These are phyloP conservation scores for Urosaurus nigricauda DNA, from an alignment of 2,797 vertebrate species.

Conservation along the genomic window DNA sequence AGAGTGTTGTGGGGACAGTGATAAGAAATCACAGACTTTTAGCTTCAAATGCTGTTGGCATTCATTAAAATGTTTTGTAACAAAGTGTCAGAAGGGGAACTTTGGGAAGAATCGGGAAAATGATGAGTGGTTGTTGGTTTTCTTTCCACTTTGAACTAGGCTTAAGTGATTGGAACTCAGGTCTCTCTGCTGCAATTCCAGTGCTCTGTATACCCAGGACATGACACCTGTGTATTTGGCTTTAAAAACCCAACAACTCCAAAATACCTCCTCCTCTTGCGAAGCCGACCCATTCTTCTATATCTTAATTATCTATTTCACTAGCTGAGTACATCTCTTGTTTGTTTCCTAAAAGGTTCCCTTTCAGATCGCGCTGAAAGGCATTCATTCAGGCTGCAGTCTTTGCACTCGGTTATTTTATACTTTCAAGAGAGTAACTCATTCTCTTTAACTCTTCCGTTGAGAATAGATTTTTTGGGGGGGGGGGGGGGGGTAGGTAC, in stretches of 20 bases:
- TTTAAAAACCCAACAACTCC: background rate
- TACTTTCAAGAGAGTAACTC: slow-evolving; percentile 40
- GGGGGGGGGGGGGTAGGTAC: background rate
- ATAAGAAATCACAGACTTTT: background rate
- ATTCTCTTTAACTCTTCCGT: slow-evolving; percentile 13
- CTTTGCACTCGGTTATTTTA: slow-evolving; percentile 15
- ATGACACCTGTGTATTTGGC: background rate
- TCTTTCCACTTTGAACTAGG: background rate
- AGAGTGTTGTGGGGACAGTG: background rate
- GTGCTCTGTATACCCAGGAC: background rate
- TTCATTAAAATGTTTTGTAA: background rate
- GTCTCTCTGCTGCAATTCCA: background rate
- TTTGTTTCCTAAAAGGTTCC: slow-evolving; percentile 15
- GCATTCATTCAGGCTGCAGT: slow-evolving; percentile 34
- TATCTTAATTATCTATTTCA: slow-evolving; percentile 27
- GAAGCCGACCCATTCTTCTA: background rate
- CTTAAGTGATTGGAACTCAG: background rate
- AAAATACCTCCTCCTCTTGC: background rate
- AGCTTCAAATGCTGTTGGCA: no score
- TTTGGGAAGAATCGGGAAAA: background rate
- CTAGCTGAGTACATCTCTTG: slow-evolving; percentile 25
- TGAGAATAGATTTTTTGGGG: slow-evolving; percentile 13
- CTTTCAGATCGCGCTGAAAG: slow-evolving; percentile 24
- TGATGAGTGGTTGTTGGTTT: background rate
- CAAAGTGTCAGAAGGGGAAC: background rate